Evolutionary conservation across 2,888 invertebrate genomes (phyloP), one percentile per base, ranked within the genome.

Genomic region (Suillia variegata): DNA sequence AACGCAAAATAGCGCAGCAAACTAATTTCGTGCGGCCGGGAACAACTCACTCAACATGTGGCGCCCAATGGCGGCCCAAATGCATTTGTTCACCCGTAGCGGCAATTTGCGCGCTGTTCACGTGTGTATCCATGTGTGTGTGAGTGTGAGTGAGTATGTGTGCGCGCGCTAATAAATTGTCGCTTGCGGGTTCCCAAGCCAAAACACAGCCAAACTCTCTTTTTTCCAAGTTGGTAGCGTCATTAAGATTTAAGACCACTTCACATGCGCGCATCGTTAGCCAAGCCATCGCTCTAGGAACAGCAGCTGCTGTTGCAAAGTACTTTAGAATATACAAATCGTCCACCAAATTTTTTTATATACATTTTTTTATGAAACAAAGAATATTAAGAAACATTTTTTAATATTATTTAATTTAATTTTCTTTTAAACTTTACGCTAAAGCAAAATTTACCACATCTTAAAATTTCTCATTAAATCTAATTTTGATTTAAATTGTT

Each of bases 171-270:
- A 59, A 61, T 62, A 60, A 64, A 61, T 58, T 57, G 55, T 56
- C 48, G 61, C 61, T 56, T 1, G 12, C 57, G 60, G 59, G 57
- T 34, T 52, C 24, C 12, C 52, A 20, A 42, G 12, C 34, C 13
- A 20, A 6, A 2, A 6, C 45, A 20, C 45, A 15, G 55, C 22
- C 50, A 21, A 15, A 31, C 45, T 10, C 1, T 8, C 26, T 4
- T 18, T 15, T n/a, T 10, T 17, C 8, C 18, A 10, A 38, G 31
- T 49, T 50, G 59, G 64, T 57, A 62, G 67, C 62, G 61, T 63
- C 67, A 66, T 67, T 67, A 65, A 67, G 66, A 67, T 66, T 69
- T 67, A 69, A 66, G 64, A 67, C 42, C 62, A 58, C 53, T 64
- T 66, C 66, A 58, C 66, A 67, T 66, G 66, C 67, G 66, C 67